Percentiles rank a stretch among this genome's conserved stretches.
These are phyloP conservation scores for Halictus quadricinctus DNA, from an alignment of 2,888 invertebrate species.

Conservation along the genomic window DNA sequence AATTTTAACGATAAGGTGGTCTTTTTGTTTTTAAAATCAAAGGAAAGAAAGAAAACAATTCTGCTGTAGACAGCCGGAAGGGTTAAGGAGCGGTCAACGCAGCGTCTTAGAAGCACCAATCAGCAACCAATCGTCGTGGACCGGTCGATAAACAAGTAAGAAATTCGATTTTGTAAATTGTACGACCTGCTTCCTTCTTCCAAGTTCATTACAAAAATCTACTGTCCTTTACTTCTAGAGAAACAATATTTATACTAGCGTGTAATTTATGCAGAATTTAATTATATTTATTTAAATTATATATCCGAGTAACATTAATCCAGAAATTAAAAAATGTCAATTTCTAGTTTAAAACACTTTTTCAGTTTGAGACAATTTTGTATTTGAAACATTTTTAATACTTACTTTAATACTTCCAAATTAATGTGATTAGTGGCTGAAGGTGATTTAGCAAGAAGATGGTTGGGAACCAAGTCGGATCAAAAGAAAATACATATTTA, in stretches of 20 bases:
- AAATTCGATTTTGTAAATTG: constrained; percentile 6
- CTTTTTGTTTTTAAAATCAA: background rate
- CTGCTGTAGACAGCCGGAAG: background rate
- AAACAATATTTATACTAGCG: background rate
- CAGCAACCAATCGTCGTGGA: background rate
- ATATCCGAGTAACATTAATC: background rate
- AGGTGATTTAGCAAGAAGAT: background rate
- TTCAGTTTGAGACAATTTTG: background rate
- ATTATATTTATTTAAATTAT: background rate
- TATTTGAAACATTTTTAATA: background rate
- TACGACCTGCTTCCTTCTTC: background rate
- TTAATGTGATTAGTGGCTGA: background rate
- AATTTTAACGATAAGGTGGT: background rate
- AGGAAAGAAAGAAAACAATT: background rate
- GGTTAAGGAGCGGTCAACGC: background rate
- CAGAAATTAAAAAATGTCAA: background rate
- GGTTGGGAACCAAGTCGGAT: too few species aligned
- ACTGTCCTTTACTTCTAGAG: background rate
- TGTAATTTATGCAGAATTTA: background rate
- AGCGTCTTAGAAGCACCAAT: constrained; percentile 5
- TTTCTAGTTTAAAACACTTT: background rate
- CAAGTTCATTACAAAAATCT: background rate
- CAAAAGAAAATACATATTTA: background rate
- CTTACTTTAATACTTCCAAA: background rate
- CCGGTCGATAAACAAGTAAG: constrained; percentile 11